phyloP scores from a whole-genome alignment of 2,113 vertebrate species.

The Sorex araneus region DNA sequence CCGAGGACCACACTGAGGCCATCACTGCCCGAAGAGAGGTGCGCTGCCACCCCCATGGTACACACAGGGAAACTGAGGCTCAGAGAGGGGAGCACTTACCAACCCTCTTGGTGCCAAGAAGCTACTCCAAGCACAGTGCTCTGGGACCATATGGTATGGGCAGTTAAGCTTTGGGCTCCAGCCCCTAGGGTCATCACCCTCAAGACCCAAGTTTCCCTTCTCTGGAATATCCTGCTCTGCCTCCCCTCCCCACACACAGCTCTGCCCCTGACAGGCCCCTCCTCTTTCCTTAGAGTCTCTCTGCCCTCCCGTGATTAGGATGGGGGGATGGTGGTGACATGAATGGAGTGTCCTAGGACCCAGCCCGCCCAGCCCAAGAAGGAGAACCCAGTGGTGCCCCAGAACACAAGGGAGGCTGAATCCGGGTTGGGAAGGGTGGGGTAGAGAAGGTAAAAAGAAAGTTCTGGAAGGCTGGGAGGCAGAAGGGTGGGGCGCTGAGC shows the following conservation, averaged over 20 bases:
- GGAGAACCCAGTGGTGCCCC: background rate
- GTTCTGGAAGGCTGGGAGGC: background rate
- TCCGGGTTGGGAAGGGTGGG: background rate
- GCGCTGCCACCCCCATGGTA: accelerated
- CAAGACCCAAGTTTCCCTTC: no score
- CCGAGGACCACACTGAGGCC: background rate
- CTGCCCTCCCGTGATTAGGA: background rate
- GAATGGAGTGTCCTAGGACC: no score
- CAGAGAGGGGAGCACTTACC: background rate
- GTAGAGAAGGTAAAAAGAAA: background rate
- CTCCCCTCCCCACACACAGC: background rate
- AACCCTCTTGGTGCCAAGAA: background rate
- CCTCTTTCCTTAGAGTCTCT: no score
- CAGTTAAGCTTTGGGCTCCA: no score
- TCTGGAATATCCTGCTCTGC: no score
- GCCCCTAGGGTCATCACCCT: background rate
- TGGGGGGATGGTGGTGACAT: no score
- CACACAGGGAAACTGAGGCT: background rate
- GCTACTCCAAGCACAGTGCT: background rate
- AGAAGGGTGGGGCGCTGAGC: background rate
- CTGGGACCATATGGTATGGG: background rate
- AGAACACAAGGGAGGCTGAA: background rate
- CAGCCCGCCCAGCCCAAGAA: background rate
- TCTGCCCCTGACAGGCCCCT: background rate
- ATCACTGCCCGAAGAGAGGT: accelerated